phyloP scores from a whole-genome alignment of 2,888 invertebrate genomes.

The Sepiola atlantica region DNA sequence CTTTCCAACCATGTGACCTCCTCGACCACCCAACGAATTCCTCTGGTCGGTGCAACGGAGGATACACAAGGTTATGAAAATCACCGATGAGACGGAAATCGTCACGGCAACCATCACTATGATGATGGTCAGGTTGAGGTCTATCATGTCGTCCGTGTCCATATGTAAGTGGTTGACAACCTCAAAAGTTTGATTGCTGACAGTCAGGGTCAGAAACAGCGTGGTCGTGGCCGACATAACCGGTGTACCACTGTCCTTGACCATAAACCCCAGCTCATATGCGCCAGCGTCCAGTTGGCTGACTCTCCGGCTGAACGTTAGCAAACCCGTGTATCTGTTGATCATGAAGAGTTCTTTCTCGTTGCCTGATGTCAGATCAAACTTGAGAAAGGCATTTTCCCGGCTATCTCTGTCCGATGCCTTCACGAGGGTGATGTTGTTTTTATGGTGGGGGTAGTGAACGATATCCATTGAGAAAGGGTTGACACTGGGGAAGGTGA shows the following conservation, averaged over 20 bases:
- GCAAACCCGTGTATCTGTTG: not conserved
- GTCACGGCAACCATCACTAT: not conserved
- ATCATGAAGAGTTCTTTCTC: not conserved
- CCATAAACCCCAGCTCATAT: not conserved
- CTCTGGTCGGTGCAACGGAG: not conserved
- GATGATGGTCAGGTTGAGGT: not conserved
- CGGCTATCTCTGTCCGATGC: not conserved
- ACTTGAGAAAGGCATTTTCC: not conserved
- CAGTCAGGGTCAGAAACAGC: not conserved
- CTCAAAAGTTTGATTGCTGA: not conserved
- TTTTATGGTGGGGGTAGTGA: not conserved
- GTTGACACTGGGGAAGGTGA: not conserved
- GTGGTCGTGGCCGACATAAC: not conserved
- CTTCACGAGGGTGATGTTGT: not conserved
- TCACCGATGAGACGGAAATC: not conserved
- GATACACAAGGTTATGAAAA: not conserved
- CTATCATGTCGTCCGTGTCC: not conserved
- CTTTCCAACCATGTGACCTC: not conserved
- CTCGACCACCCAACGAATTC: not conserved
- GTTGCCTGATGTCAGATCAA: not conserved
- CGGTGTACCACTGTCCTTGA: not conserved
- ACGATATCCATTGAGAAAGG: constrained; percentile 8
- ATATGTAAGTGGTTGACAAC: not conserved
- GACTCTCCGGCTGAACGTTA: not conserved
- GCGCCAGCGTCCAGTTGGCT: not conserved